A percentile compares a stretch with the other conserved stretches of the same genome.
These are phyloP conservation scores for Trialeurodes vaporariorum DNA, from an alignment of 1,140 invertebrate species.

Conservation along the genomic window DNA sequence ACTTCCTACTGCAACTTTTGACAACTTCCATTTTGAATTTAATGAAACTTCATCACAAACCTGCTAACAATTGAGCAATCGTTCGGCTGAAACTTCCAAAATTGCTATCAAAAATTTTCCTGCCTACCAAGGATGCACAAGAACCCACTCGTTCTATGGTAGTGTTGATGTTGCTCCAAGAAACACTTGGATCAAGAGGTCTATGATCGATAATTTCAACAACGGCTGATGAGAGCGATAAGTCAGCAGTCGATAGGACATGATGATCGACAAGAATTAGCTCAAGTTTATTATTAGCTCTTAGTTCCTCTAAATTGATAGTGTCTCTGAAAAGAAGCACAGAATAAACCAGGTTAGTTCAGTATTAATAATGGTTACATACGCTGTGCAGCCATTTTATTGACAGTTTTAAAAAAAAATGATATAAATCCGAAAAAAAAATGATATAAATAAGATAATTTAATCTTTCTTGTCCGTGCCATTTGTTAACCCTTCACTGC, in stretches of 20 bases:
- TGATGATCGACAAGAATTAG: neutral
- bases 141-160: neutral
- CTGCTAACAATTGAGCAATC: neutral
- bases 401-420: too few species aligned
- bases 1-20: too few species aligned
- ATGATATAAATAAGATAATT: too few species aligned
- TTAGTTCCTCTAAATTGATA: neutral
- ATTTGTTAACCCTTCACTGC: too few species aligned
- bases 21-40: too few species aligned
- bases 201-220: neutral
- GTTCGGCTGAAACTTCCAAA: neutral
- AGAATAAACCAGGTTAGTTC: too few species aligned
- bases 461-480: too few species aligned
- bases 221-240: neutral
- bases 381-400: too few species aligned
- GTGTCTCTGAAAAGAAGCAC: neutral
- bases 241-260: neutral
- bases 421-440: too few species aligned
- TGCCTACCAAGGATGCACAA: neutral
- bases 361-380: too few species aligned
- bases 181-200: neutral
- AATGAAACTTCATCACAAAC: too few species aligned
- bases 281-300: neutral
- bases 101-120: neutral
- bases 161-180: neutral